Evolutionary conservation across 2,113 vertebrate genomes (phyloP).

Genomic region (Zapus hudsonius): DNA sequence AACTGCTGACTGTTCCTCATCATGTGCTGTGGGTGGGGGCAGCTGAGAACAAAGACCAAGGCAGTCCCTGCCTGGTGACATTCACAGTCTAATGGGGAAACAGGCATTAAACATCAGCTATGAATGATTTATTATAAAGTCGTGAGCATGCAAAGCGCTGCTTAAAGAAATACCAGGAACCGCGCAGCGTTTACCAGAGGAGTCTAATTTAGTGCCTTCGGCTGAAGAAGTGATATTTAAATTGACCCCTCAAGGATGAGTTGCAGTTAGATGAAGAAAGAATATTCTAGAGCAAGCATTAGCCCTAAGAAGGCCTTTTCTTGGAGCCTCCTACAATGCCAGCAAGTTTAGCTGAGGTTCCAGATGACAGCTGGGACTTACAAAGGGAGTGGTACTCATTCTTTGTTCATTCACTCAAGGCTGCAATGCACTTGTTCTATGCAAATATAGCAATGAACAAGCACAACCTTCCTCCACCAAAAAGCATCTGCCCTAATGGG

Average conservation of each 20-base stretch:
- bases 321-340: not conserved
- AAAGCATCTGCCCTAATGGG: not conserved
- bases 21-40: not conserved
- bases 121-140: constrained; percentile 71
- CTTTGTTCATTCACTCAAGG: not conserved
- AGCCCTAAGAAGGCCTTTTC: not conserved
- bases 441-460: not conserved
- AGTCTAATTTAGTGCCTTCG: constrained; percentile 59
- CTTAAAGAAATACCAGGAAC: constrained; percentile 53
- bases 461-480: not conserved
- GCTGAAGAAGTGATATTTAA: constrained; percentile 44
- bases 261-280: not conserved
- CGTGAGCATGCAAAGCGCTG: constrained; percentile 30
- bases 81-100: constrained; percentile 33
- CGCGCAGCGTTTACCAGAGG: constrained; percentile 25
- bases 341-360: not conserved
- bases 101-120: constrained; percentile 56
- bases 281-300: not conserved
- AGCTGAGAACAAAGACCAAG: not conserved
- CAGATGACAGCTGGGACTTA: not conserved
- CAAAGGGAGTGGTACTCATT: not conserved
- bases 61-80: not conserved
- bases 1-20: not conserved
- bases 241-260: constrained; percentile 43
- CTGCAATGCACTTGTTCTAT: not conserved